A percentile compares a stretch with the other conserved stretches of the same genome.
These are phyloP conservation scores for Cephalopholis sonnerati DNA, from an alignment of 2,113 vertebrate species.

Conservation along the genomic window DNA sequence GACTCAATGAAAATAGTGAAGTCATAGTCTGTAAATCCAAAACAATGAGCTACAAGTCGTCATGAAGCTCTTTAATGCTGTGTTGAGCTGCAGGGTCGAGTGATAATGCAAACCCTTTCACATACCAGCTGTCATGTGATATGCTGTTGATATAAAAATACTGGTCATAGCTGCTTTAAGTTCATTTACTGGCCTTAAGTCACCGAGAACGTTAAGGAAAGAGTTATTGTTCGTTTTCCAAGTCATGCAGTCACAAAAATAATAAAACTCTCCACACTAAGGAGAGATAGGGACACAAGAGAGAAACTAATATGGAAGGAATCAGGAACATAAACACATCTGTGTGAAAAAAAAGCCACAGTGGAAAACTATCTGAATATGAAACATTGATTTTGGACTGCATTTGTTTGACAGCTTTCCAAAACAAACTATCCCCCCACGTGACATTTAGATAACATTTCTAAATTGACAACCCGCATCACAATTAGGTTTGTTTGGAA, in stretches of 20 bases:
- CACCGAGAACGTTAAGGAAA: neutral
- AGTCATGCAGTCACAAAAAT: slow-evolving; percentile 25
- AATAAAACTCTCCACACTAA: slow-evolving; percentile 16
- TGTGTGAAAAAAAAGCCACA: slow-evolving; percentile 6
- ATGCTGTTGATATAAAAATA: neutral
- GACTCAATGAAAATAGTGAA: neutral
- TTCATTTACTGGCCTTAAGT: neutral
- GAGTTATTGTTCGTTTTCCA: slow-evolving; percentile 8
- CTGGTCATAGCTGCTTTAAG: neutral
- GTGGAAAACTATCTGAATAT: slow-evolving; percentile 44
- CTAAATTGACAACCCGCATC: slow-evolving; percentile 40
- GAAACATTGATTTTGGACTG: slow-evolving; percentile 46
- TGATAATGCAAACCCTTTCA: neutral
- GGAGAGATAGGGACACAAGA: slow-evolving; percentile 1
- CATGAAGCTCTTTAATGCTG: neutral
- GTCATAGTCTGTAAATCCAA: neutral
- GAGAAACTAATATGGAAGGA: slow-evolving; percentile 40
- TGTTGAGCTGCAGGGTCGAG: neutral
- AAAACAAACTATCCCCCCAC: slow-evolving; percentile 42
- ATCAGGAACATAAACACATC: slow-evolving; percentile 60
- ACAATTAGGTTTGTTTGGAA: slow-evolving; percentile 67
- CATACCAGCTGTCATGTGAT: neutral
- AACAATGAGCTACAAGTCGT: neutral
- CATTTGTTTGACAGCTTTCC: slow-evolving; percentile 53
- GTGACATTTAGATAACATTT: slow-evolving; percentile 51